Evolutionary conservation across 2,113 vertebrate species (phyloP).

Genomic region (Lepisosteus osseus): DNA sequence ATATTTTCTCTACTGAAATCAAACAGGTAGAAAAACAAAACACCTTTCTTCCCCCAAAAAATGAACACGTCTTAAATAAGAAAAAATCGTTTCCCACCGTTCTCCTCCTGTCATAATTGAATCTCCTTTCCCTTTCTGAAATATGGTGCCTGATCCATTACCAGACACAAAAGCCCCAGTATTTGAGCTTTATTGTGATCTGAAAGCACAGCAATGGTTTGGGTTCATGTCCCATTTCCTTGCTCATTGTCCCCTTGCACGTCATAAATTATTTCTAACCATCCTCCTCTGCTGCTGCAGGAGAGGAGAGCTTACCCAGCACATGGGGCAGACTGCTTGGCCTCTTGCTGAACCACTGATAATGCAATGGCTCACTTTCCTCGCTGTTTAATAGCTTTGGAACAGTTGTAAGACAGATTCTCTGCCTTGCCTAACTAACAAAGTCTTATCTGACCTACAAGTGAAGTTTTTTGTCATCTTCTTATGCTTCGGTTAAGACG

Average conservation of each 20-base stretch:
- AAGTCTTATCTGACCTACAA: too few relatives aligned
- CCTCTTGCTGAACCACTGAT: constrained; percentile 13
- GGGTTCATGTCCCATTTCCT: constrained; percentile 1
- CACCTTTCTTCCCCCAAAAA: not conserved
- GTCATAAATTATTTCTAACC: not conserved
- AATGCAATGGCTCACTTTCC: constrained; percentile 16
- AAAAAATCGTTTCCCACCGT: not conserved
- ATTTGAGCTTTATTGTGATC: not conserved
- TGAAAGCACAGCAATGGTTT: not conserved
- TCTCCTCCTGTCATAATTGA: not conserved
- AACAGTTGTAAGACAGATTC: not conserved
- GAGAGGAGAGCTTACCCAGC: not conserved
- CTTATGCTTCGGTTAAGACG: too few relatives aligned
- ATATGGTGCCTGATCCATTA: not conserved
- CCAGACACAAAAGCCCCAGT: not conserved
- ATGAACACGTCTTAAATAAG: too few relatives aligned
- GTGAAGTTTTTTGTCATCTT: too few relatives aligned
- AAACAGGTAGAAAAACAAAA: not conserved
- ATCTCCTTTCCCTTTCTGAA: not conserved
- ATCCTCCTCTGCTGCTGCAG: not conserved
- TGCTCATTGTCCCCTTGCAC: not conserved
- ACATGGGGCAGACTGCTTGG: not conserved
- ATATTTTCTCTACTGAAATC: constrained; percentile 2
- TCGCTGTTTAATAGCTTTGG: constrained; percentile 8
- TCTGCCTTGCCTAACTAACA: not conserved